Percentiles rank a stretch among this genome's conserved stretches.
These are phyloP conservation scores for Hyposoter didymator DNA, from an alignment of 2,888 invertebrate genomes.

Conservation along the genomic window DNA sequence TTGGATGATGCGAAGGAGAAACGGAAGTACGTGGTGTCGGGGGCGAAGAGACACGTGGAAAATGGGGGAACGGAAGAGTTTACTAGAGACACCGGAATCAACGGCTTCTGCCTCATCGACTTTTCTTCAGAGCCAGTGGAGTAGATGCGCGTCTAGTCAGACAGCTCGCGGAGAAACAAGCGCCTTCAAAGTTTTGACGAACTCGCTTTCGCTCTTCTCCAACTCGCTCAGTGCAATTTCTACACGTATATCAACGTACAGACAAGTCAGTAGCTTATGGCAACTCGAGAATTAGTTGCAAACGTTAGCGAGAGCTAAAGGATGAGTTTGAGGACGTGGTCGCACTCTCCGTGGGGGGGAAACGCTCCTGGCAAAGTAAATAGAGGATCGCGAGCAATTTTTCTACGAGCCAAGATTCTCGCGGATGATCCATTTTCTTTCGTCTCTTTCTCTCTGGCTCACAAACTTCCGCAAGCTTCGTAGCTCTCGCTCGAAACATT, in stretches of 20 bases:
- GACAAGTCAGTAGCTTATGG: neutral
- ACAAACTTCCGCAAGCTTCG: constrained; percentile 22
- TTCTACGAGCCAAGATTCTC: constrained; percentile 29
- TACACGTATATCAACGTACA: neutral
- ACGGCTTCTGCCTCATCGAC: neutral
- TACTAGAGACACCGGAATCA: constrained; percentile 15
- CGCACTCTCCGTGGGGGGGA: neutral
- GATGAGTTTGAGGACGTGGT: constrained; percentile 28
- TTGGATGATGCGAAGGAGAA: neutral
- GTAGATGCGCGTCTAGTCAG: constrained; percentile 57
- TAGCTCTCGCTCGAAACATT: constrained; percentile 10
- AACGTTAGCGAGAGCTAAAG: constrained; percentile 32
- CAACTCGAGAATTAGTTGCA: constrained; percentile 59
- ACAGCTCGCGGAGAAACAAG: neutral
- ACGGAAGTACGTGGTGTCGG: neutral
- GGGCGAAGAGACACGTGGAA: neutral
- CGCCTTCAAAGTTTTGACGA: constrained; percentile 56
- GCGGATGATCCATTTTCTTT: neutral
- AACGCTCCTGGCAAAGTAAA: constrained; percentile 47
- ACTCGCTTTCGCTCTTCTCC: constrained; percentile 39
- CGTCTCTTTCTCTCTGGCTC: neutral
- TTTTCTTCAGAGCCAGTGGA: constrained; percentile 46
- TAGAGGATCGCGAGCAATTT: constrained; percentile 16
- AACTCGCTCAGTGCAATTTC: constrained; percentile 11
- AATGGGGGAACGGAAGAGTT: constrained; percentile 22